Evolutionary conservation across 2,888 invertebrate species (phyloP).

Genomic region (Temnothorax rugatulus): DNA sequence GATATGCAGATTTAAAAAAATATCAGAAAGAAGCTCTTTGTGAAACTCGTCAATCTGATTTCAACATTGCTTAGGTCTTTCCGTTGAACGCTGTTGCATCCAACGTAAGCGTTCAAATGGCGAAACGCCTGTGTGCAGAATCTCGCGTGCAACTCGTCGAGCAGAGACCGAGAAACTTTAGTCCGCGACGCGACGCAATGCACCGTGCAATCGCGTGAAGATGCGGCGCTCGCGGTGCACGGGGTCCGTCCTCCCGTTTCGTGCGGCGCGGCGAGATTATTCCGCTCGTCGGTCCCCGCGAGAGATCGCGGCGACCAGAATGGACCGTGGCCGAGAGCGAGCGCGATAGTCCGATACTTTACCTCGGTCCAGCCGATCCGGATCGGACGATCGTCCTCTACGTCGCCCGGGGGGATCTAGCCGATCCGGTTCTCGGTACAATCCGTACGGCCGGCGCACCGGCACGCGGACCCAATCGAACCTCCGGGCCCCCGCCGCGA

Average conservation of each 20-base stretch:
- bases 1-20: not conserved
- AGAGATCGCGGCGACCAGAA: conserved; percentile 67
- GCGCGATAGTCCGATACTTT: conserved; percentile 59
- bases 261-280: conserved; percentile 33
- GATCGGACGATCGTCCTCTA: conserved; percentile 59
- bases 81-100: not conserved
- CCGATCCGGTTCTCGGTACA: conserved; percentile 74
- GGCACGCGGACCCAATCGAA: conserved; percentile 73
- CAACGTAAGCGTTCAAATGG: not conserved
- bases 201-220: conserved; percentile 19
- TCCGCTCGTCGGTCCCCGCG: conserved; percentile 35
- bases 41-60: not conserved
- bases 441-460: conserved; percentile 66
- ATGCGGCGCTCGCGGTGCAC: not conserved
- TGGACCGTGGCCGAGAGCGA: conserved; percentile 69
- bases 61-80: not conserved
- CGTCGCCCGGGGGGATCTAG: conserved; percentile 65
- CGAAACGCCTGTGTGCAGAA: not conserved
- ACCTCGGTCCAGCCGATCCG: conserved; percentile 34
- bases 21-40: not conserved
- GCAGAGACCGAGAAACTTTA: conserved; percentile 29
- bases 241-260: not conserved
- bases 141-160: not conserved
- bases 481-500: conserved; percentile 26
- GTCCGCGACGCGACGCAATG: not conserved